These are phyloP conservation scores for Linnaemya vulpina DNA, from an alignment of 2,888 invertebrate species.

Conservation along the genomic window DNA sequence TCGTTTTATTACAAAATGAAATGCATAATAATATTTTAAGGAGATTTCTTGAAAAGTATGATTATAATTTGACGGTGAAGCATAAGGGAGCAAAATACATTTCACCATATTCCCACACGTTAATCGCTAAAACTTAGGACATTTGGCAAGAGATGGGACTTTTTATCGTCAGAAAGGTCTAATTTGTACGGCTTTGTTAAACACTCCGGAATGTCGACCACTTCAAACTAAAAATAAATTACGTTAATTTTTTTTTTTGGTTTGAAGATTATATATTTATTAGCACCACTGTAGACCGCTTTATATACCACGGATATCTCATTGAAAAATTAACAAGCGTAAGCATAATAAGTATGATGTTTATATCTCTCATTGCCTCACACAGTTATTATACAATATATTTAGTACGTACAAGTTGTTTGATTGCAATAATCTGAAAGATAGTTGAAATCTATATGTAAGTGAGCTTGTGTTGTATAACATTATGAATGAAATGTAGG, in stretches of 20 bases:
- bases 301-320: neutral
- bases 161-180: too few species aligned
- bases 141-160: too few species aligned
- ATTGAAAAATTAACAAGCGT: constrained; percentile 57
- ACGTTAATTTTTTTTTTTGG: too few species aligned
- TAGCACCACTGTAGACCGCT: neutral
- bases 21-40: constrained; percentile 6
- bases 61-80: constrained; percentile 53
- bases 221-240: too few species aligned
- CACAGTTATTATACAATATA: neutral
- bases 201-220: too few species aligned
- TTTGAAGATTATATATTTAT: too few species aligned
- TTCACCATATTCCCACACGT: neutral
- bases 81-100: neutral
- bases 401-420: neutral
- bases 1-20: neutral
- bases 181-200: too few species aligned
- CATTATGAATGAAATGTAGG: too few species aligned
- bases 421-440: constrained; percentile 12
- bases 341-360: constrained; percentile 43
- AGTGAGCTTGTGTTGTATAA: too few species aligned
- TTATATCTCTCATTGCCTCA: constrained; percentile 9
- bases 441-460: too few species aligned
- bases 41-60: constrained; percentile 34
- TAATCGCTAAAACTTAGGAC: neutral